Base-by-base conservation (phyloP, 2,888 invertebrate species). In the Rhabditoides inermis region DNA sequence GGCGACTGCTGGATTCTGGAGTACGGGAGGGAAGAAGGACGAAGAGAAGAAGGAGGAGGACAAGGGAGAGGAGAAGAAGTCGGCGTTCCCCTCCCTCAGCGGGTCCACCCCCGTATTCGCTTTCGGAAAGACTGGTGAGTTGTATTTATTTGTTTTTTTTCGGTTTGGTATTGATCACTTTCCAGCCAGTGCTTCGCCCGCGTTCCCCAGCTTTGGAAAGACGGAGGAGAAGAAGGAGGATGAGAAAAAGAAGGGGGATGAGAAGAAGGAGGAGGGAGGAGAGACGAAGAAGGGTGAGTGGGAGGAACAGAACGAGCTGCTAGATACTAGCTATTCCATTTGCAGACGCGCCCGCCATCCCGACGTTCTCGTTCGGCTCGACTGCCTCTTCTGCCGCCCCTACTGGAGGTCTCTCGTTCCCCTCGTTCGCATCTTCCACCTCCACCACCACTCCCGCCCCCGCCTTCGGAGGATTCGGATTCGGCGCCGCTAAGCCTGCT, bases 401-500 rank as follows among this genome's bases (percentile, higher is more conserved):
- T 12, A 23, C 42, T 45, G 32, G 32, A 4, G 32, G 46, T 41
- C 20, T 51, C 12, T 47, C 46, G 18, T 41, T 52, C 23, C 49
- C 52, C 15, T 51, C 28, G n/a, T n/a, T n/a, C n/a, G n/a, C n/a
- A n/a, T n/a, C n/a, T n/a, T n/a, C n/a, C n/a, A n/a, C n/a, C 18
- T n/a, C 18, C 20, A 23, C 26, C 23, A 7, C 20, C 6, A 18
- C 12, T 15, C n/a, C 7, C 18, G 40, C 12, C 20, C 12, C 12
- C 20, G 45, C 44, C 6, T 23, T 23, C 3, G 40, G 41, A 32
- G 18, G 45, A 2, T 52, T 59, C 36, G 53, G 49, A 5, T 51
- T 51, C 7, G 45, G 55, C 18, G 46, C 53, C 7, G 42, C 49
- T 22, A 53, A 53, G 41, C 55, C 58, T 7, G 35, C 30, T 35